Percentiles rank a stretch among this genome's conserved stretches.
These are phyloP conservation scores for Philonicus albiceps DNA, from an alignment of 2,888 invertebrate genomes.

Conservation along the genomic window DNA sequence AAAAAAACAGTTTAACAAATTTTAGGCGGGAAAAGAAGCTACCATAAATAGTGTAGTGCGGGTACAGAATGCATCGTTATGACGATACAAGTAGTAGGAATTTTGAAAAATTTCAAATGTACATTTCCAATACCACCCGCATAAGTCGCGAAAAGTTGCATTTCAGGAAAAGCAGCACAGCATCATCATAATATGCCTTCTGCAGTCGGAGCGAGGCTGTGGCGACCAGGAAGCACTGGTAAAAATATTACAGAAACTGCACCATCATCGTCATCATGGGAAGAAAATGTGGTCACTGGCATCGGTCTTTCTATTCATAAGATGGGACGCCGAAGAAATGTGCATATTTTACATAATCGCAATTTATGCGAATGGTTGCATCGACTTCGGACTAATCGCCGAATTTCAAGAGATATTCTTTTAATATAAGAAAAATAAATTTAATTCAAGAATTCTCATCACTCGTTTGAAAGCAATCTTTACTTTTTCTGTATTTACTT, in stretches of 20 bases:
- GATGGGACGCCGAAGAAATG: not conserved
- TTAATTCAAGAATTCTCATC: too few relatives aligned
- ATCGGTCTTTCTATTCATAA: not conserved
- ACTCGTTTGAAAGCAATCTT: too few relatives aligned
- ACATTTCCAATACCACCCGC: not conserved
- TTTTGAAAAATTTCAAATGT: not conserved
- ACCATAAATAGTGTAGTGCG: not conserved
- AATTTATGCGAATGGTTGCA: not conserved
- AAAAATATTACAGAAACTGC: not conserved
- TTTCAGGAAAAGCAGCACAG: not conserved
- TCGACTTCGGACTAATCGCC: not conserved
- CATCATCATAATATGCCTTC: not conserved
- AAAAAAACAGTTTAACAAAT: not conserved
- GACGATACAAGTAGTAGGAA: not conserved
- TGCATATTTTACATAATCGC: not conserved
- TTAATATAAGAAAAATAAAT: too few relatives aligned
- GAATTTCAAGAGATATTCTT: not conserved
- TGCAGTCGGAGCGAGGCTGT: not conserved
- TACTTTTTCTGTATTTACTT: too few relatives aligned
- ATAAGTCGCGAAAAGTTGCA: not conserved
- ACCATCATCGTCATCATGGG: not conserved
- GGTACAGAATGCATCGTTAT: not conserved
- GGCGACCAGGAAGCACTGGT: not conserved
- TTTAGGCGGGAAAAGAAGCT: not conserved
- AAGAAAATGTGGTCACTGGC: not conserved